phyloP scores from a whole-genome alignment of 2,888 invertebrate genomes.

The Apomyelois bistriatella region DNA sequence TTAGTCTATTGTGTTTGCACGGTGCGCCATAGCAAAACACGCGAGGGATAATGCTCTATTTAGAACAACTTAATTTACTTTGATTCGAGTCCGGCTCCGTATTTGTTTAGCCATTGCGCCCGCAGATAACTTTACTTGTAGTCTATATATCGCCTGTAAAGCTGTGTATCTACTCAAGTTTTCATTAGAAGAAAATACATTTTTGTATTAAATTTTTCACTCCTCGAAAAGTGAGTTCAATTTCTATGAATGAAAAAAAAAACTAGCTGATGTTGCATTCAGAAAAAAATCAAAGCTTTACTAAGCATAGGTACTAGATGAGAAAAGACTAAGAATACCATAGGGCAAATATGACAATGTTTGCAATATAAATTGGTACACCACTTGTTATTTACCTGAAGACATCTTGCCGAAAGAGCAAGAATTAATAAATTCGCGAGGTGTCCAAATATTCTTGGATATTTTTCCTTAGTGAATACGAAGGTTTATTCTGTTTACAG shows the following conservation, averaged over 20 bases:
- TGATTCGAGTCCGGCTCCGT: slow-evolving; percentile 52
- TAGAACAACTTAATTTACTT: slow-evolving; percentile 45
- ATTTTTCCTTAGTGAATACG: slow-evolving; percentile 21
- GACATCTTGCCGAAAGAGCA: neutral
- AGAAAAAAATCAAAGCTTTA: too few species aligned
- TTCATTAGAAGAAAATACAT: too few species aligned
- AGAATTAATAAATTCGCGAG: slow-evolving; percentile 13
- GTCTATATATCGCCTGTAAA: slow-evolving; percentile 44
- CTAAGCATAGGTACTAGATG: too few species aligned
- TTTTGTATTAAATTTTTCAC: too few species aligned
- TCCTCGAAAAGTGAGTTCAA: too few species aligned
- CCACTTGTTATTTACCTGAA: neutral
- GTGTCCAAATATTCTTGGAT: slow-evolving; percentile 14
- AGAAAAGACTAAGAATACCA: too few species aligned
- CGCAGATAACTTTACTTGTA: slow-evolving; percentile 65
- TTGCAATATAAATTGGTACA: too few species aligned
- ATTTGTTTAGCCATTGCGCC: slow-evolving; percentile 61
- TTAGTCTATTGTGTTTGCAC: slow-evolving; percentile 52
- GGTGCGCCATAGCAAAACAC: slow-evolving; percentile 32
- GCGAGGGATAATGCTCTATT: slow-evolving; percentile 36
- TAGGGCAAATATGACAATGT: too few species aligned
- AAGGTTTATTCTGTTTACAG: slow-evolving; percentile 63
- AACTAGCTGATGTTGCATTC: too few species aligned
- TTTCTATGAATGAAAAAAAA: too few species aligned
- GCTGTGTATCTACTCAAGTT: neutral